Evolutionary conservation across 2,888 invertebrate species (phyloP).

Genomic region (Gari tellinella): DNA sequence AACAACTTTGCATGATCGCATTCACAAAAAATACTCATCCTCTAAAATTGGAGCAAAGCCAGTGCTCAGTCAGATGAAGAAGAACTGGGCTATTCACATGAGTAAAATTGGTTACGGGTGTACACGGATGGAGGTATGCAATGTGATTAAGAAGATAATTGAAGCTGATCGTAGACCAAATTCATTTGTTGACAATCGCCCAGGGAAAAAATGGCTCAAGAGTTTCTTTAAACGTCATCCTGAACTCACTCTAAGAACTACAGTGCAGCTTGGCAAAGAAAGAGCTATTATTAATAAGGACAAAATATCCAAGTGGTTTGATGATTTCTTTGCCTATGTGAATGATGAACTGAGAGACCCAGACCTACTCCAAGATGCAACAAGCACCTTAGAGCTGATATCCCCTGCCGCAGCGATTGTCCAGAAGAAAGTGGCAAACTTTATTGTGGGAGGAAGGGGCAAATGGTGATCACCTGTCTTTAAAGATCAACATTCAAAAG

Average conservation of each 20-base stretch:
- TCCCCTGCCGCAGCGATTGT: no score
- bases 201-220: conserved; percentile 8
- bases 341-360: conserved; percentile 14
- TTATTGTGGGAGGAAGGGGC: no score
- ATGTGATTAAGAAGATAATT: conserved; percentile 4
- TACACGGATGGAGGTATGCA: neutral
- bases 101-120: neutral
- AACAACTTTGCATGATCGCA: neutral
- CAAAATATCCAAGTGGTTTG: conserved; percentile 38
- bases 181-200: conserved; percentile 1
- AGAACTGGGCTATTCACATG: conserved; percentile 11
- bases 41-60: neutral
- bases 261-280: conserved; percentile 27
- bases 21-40: neutral
- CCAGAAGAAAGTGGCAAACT: no score
- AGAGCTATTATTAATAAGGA: conserved; percentile 15
- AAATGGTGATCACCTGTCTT: no score
- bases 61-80: no score
- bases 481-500: no score
- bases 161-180: conserved; percentile 3
- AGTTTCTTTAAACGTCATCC: conserved; percentile 11
- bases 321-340: conserved; percentile 8
- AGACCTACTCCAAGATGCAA: conserved; percentile 10
- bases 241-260: conserved; percentile 17
- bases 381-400: no score